These are phyloP conservation scores for Calephelis virginiensis DNA, from an alignment of 1,140 invertebrate species.

Conservation along the genomic window DNA sequence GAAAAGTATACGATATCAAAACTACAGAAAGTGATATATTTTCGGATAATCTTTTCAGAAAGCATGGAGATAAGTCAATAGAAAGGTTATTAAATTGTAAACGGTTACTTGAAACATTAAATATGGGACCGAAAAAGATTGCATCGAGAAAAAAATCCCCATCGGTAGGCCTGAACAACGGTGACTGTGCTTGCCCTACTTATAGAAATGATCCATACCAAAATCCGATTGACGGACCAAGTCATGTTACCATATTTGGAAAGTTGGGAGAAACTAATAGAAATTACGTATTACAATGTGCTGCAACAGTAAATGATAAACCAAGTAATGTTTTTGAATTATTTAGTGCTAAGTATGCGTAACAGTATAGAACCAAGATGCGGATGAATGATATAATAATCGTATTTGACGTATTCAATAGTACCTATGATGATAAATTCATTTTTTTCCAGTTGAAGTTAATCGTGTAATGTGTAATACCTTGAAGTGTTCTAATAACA, in stretches of 20 bases:
- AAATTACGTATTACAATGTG: conserved; percentile 53
- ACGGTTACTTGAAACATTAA: conserved; percentile 41
- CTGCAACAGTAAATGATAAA: conserved; percentile 50
- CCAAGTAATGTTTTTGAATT: conserved; percentile 40
- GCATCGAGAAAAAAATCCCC: conserved; percentile 30
- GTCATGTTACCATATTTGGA: conserved; percentile 51
- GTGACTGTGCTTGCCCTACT: not conserved
- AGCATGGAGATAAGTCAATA: conserved; percentile 39
- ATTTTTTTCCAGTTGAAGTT: too few species aligned
- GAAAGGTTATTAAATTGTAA: conserved; percentile 38
- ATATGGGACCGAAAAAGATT: conserved; percentile 51
- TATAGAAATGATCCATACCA: not conserved
- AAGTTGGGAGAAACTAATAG: conserved; percentile 50
- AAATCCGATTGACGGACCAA: conserved; percentile 13
- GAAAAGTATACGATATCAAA: conserved; percentile 44
- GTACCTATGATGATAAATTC: too few species aligned
- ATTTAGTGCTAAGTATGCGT: not conserved
- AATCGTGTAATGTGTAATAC: too few species aligned
- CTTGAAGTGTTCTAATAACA: too few species aligned
- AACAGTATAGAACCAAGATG: not conserved
- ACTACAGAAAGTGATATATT: conserved; percentile 42
- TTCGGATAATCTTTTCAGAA: conserved; percentile 28
- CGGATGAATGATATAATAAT: too few species aligned
- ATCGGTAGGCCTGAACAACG: not conserved
- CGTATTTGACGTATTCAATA: too few species aligned